Percentiles rank a stretch among this genome's conserved stretches.
phyloP scores from a whole-genome alignment of 2,113 vertebrate genomes.

The Halcyon senegalensis region DNA sequence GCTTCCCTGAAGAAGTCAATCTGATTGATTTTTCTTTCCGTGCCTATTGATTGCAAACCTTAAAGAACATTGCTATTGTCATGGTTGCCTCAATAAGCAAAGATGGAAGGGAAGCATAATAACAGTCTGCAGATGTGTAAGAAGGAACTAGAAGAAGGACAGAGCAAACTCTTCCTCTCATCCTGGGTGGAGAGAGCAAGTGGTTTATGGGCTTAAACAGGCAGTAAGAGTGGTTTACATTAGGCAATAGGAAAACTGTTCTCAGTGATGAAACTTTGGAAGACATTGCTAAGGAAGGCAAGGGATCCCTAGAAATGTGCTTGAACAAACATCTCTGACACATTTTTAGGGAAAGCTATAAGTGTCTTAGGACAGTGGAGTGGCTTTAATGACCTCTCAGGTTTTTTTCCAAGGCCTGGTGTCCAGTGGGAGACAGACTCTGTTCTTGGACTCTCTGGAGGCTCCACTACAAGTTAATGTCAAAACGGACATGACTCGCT shows the following conservation, averaged over 20 bases:
- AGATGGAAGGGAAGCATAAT: not conserved
- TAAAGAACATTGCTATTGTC: conserved; percentile 35
- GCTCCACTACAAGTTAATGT: not conserved
- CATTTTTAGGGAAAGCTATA: not conserved
- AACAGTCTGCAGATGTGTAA: not conserved
- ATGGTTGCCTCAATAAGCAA: not conserved
- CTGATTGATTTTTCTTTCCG: conserved; percentile 39
- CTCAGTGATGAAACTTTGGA: not conserved
- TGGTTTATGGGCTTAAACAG: not conserved
- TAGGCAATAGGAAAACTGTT: not conserved
- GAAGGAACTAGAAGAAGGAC: not conserved
- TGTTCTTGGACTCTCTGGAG: not conserved
- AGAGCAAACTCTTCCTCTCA: not conserved
- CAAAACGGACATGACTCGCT: not conserved
- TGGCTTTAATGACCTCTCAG: not conserved
- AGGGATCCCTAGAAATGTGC: not conserved
- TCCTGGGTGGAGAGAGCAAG: not conserved
- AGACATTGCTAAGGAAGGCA: not conserved
- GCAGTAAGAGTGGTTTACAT: not conserved
- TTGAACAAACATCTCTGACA: not conserved
- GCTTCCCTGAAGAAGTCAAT: not conserved
- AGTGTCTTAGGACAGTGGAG: not conserved
- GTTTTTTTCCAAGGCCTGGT: not conserved
- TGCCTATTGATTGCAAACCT: not conserved
- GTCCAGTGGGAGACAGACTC: not conserved